phyloP scores from a whole-genome alignment of 2,113 vertebrate genomes.

The Polyodon spathula region DNA sequence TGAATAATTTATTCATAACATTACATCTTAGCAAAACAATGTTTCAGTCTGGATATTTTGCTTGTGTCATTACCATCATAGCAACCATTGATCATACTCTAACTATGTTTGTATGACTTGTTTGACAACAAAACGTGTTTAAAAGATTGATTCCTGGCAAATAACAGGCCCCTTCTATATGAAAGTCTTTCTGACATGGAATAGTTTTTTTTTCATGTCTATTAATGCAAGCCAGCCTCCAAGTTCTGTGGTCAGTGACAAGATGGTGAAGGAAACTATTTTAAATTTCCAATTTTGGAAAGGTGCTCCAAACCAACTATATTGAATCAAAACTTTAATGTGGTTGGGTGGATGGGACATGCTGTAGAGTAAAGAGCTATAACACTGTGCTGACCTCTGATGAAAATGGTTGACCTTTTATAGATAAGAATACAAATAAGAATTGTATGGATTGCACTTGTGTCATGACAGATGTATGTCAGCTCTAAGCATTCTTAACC shows the following conservation, averaged over 20 bases:
- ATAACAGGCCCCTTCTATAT: no score
- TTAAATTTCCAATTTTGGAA: background rate
- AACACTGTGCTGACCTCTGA: background rate
- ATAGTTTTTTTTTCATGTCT: no score
- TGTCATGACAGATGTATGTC: background rate
- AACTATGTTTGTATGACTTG: background rate
- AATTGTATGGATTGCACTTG: background rate
- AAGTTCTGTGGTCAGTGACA: no score
- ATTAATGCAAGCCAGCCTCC: no score
- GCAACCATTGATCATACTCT: slow-evolving; percentile 1
- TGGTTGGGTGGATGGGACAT: background rate
- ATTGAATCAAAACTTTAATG: background rate
- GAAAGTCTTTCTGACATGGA: no score
- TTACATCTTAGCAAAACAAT: background rate
- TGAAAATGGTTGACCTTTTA: background rate
- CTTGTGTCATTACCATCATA: background rate
- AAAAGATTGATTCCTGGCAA: background rate
- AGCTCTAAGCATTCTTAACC: background rate
- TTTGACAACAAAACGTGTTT: background rate
- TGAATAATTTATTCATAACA: slow-evolving; percentile 6
- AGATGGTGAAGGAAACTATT: background rate
- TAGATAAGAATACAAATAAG: background rate
- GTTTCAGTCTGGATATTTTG: background rate
- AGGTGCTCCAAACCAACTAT: background rate
- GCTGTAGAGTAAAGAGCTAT: background rate